Percentiles rank a stretch among this genome's conserved stretches.
phyloP scores from a whole-genome alignment of 2,797 vertebrate species.

The Halcyon chelicuti region DNA sequence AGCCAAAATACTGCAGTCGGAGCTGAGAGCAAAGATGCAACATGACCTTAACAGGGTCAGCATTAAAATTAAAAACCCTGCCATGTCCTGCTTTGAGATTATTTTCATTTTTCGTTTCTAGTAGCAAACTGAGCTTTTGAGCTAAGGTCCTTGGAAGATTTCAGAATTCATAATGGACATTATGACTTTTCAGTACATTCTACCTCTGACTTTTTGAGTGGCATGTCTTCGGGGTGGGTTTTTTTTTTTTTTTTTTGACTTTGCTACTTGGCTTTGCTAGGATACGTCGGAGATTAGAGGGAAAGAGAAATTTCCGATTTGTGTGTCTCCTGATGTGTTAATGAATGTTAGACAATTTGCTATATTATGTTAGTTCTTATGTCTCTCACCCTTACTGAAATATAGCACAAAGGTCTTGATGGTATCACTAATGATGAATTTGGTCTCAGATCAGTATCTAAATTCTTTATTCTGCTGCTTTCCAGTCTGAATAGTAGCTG shows the following conservation, averaged over 20 bases:
- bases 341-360: neutral
- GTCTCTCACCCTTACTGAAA: neutral
- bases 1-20: neutral
- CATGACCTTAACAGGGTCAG: neutral
- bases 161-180: neutral
- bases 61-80: neutral
- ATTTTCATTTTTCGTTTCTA: fast-evolving
- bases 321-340: neutral
- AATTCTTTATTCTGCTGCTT: neutral
- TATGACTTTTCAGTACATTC: neutral
- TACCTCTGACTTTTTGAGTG: neutral
- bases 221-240: neutral
- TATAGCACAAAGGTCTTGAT: neutral
- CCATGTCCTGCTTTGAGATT: neutral
- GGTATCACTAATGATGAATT: conserved; percentile 15
- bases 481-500: conserved; percentile 36
- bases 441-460: neutral
- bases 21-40: neutral
- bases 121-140: neutral
- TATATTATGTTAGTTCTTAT: neutral
- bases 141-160: neutral
- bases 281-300: neutral
- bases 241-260: neutral
- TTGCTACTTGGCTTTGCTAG: neutral
- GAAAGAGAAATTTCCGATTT: neutral